These are phyloP conservation scores for Taenaris catops DNA, from an alignment of 2,888 invertebrate species.

Conservation along the genomic window DNA sequence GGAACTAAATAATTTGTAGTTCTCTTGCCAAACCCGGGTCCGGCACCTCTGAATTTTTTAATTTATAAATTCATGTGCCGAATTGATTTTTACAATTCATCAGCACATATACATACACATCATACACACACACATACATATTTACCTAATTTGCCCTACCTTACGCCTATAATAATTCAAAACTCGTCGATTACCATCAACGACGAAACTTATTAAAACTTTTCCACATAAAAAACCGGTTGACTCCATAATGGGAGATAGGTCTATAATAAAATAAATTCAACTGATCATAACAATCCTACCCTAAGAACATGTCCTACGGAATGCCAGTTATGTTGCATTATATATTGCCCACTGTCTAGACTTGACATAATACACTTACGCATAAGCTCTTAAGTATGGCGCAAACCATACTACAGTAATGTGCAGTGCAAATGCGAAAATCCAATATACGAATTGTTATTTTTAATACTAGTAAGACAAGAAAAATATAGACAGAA, in stretches of 20 bases:
- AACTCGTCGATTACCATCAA: conserved; percentile 3
- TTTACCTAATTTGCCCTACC: too few relatives aligned
- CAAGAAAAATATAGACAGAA: too few relatives aligned
- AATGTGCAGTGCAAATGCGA: too few relatives aligned
- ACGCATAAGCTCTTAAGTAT: conserved; percentile 28
- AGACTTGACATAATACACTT: conserved; percentile 24
- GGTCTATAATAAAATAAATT: conserved; percentile 9
- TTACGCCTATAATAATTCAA: conserved; percentile 3
- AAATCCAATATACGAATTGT: too few relatives aligned
- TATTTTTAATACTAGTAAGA: too few relatives aligned
- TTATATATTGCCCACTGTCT: conserved; percentile 20
- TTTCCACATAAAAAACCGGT: conserved; percentile 7
- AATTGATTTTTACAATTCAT: too few relatives aligned
- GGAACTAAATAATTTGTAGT: too few relatives aligned
- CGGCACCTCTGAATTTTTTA: too few relatives aligned
- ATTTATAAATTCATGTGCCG: too few relatives aligned
- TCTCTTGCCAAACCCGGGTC: too few relatives aligned
- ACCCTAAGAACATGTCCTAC: conserved; percentile 7
- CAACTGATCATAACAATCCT: conserved; percentile 8
- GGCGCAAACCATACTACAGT: conserved; percentile 6
- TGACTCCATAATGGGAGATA: conserved; percentile 1
- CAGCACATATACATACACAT: too few relatives aligned
- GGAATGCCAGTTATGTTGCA: conserved; percentile 17
- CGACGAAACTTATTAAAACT: conserved; percentile 5
- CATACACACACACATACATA: too few relatives aligned